These are phyloP conservation scores for Cromileptes altivelis DNA, from an alignment of 2,113 vertebrate species.

Conservation along the genomic window DNA sequence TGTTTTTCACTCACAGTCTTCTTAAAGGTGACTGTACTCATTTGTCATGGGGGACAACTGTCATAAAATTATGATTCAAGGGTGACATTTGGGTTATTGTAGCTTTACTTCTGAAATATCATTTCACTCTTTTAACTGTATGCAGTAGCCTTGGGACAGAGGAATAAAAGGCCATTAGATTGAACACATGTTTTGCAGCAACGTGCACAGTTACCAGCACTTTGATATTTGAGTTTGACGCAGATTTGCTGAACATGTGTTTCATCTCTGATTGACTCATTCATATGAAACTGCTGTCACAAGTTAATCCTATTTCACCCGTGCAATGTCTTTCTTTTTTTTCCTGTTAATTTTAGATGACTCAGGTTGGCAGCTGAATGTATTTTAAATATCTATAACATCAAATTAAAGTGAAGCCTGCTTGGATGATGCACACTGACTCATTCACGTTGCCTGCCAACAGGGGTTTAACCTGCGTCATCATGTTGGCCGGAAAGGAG, in stretches of 20 bases:
- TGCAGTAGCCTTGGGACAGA: constrained; percentile 31
- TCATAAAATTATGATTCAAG: constrained; percentile 17
- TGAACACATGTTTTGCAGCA: neutral
- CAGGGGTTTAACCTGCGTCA: constrained; percentile 4
- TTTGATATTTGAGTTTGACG: constrained; percentile 44
- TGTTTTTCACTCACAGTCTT: constrained; percentile 35
- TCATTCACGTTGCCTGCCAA: neutral
- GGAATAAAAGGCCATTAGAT: constrained; percentile 19
- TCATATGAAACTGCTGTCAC: neutral
- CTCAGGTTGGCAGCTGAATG: neutral
- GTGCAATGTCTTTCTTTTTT: neutral
- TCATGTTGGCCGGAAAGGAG: neutral
- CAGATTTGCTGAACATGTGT: constrained; percentile 9
- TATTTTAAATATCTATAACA: neutral
- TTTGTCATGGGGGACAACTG: constrained; percentile 21
- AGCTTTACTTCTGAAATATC: constrained; percentile 11
- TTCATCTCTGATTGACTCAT: neutral
- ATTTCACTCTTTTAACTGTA: constrained; percentile 8
- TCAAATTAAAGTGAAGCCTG: neutral
- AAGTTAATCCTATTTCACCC: neutral
- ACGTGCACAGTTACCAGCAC: neutral
- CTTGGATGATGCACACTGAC: neutral
- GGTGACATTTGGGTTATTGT: neutral
- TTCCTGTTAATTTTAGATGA: constrained; percentile 1
- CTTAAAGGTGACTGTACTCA: neutral